Conservation (phyloP, 2,113 vertebrate species). For the Cariama cristata region DNA sequence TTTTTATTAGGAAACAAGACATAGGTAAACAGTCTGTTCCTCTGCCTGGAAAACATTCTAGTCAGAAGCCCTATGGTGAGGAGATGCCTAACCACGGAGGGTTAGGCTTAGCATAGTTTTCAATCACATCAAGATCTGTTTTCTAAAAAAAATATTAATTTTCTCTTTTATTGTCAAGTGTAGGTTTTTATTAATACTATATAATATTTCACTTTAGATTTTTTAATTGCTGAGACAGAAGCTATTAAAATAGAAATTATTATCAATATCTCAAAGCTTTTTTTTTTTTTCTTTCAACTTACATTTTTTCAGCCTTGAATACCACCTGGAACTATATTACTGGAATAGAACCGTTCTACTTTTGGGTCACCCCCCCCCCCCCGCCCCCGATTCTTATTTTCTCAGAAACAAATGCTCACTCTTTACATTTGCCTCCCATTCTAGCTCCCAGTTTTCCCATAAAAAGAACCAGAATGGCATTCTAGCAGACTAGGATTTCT, state of each 20-base stretch:
- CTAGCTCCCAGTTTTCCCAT: background rate
- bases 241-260: background rate
- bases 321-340: background rate
- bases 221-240: background rate
- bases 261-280: background rate
- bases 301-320: background rate
- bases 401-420: background rate
- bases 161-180: background rate
- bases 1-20: background rate
- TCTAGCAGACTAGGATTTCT: background rate
- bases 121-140: background rate
- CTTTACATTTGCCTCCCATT: background rate
- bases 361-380: background rate
- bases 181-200: background rate
- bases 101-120: background rate
- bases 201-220: background rate
- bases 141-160: background rate
- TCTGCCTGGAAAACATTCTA: background rate
- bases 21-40: background rate
- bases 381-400: background rate
- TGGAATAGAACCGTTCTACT: background rate
- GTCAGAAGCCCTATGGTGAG: background rate
- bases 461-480: background rate
- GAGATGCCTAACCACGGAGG: background rate
- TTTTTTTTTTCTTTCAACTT: background rate